Conservation (phyloP, 2,888 invertebrate species). For the Odontothrips loti region DNA sequence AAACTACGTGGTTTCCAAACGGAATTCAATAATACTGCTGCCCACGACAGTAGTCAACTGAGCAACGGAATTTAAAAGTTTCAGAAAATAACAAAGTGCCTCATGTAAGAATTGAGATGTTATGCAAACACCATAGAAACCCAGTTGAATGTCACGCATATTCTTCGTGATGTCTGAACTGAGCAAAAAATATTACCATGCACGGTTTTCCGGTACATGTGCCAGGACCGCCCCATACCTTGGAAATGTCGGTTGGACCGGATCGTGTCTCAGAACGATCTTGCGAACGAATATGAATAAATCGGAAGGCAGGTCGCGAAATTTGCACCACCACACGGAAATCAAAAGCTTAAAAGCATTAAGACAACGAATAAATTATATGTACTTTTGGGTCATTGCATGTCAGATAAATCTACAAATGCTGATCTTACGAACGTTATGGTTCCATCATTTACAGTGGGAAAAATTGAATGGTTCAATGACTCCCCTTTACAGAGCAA, state of each 20-base stretch:
- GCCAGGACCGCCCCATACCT: conserved; percentile 4
- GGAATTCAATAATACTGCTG: too few species aligned
- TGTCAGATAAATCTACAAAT: background rate
- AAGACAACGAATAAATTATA: conserved; percentile 1
- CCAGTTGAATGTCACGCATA: conserved; percentile 5
- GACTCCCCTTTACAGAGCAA: too few species aligned
- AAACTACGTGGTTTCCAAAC: too few species aligned
- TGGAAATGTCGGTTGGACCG: conserved; percentile 11
- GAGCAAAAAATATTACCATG: background rate
- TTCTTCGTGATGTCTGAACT: conserved; percentile 9
- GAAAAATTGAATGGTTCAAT: too few species aligned
- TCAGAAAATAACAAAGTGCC: background rate
- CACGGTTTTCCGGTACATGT: background rate
- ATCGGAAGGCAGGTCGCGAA: background rate
- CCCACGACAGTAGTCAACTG: too few species aligned
- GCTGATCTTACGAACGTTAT: too few species aligned
- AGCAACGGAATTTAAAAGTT: too few species aligned
- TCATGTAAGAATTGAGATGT: background rate
- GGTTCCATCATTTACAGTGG: too few species aligned
- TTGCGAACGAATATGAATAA: background rate
- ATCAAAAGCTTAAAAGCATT: conserved; percentile 11
- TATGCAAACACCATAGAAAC: background rate
- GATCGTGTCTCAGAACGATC: conserved; percentile 12
- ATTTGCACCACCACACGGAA: conserved; percentile 19
- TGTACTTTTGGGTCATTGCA: background rate